Base-by-base conservation (phyloP, 2,888 invertebrate species). In the Aphrophora alni region DNA sequence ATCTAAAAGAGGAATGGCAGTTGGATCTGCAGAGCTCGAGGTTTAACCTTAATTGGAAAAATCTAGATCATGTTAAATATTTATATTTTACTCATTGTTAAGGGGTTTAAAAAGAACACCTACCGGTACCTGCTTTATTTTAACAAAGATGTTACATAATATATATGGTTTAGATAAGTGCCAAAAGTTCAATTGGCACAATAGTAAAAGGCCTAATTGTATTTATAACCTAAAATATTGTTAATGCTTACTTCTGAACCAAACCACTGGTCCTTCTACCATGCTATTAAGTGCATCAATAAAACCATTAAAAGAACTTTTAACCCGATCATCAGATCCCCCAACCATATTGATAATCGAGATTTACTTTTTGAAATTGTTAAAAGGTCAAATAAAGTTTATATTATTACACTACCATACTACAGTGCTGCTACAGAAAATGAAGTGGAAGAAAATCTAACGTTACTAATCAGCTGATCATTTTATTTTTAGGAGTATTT, bases 261-360 rank as follows among this genome's bases (percentile, higher is more conserved):
- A 93, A 78, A 93, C 92, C 83, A 93, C 92, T 27, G 95, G 95
- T 10, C 89, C 88, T 87, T 95, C 95, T 78, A 95, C 86, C 2
- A 92, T 87, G 84, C 88, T 89, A 81, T 89, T 89, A 38, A 95
- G 86, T 0, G 91, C 88, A 82, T 88, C 88, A 69, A 89, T 87
- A 87, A 94, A 93, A 81, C 89, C 89, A 84, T 91, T 90, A 78
- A 92, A 87, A 77, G 90, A 84, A 87, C 91, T 90, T 21, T 77
- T 24, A 27, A 14, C 0, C 4, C 33, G 33, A 27, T 69, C 38
- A 28, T 77, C 70, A n/a, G 77, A 59, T 21, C 27, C 76, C 38
- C 12, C 59, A 21, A n/a, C 59, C 59, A 59, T 59, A 44, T 14
- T 44, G 5, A 10, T 14, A 14, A 2, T 44, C 1, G 2, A 4